Evolutionary conservation across 2,888 invertebrate genomes (phyloP).

Genomic region (Noctuana brunneofusca): DNA sequence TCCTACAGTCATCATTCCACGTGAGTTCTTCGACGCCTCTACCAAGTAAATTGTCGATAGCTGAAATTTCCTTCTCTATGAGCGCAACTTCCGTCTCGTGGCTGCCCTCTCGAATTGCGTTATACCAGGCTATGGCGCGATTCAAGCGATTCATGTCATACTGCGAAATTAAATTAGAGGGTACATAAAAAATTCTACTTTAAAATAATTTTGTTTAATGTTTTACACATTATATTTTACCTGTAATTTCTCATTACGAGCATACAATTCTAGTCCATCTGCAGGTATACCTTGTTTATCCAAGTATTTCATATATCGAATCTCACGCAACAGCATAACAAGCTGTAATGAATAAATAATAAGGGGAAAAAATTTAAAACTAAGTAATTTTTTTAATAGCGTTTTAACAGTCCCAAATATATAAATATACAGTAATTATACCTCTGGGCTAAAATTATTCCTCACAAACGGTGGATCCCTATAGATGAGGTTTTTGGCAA

Average conservation of each 20-base stretch:
- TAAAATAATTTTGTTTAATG: no score
- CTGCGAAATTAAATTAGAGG: constrained; percentile 48
- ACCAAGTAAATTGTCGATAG: constrained; percentile 88
- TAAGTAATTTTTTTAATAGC: no score
- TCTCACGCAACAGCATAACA: constrained; percentile 89
- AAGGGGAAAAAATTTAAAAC: no score
- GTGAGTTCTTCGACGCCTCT: constrained; percentile 87
- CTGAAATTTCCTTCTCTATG: constrained; percentile 88
- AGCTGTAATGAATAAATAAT: constrained; percentile 73
- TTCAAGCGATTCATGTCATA: constrained; percentile 80
- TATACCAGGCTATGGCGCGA: constrained; percentile 91
- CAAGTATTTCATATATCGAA: constrained; percentile 89
- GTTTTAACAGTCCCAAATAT: no score
- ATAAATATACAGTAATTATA: constrained; percentile 43
- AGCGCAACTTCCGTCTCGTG: constrained; percentile 90
- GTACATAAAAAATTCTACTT: background rate
- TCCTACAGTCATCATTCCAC: constrained; percentile 92
- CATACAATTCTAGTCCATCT: constrained; percentile 85
- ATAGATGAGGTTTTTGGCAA: constrained; percentile 84
- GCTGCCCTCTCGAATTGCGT: constrained; percentile 88
- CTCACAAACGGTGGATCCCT: constrained; percentile 80
- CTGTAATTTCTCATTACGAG: constrained; percentile 87
- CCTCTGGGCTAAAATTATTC: constrained; percentile 87
- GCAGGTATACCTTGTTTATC: constrained; percentile 84
- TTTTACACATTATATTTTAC: no score